A percentile compares a stretch with the other conserved stretches of the same genome.
phyloP scores from a whole-genome alignment of 2,888 invertebrate species.

The Acleris emargana region DNA sequence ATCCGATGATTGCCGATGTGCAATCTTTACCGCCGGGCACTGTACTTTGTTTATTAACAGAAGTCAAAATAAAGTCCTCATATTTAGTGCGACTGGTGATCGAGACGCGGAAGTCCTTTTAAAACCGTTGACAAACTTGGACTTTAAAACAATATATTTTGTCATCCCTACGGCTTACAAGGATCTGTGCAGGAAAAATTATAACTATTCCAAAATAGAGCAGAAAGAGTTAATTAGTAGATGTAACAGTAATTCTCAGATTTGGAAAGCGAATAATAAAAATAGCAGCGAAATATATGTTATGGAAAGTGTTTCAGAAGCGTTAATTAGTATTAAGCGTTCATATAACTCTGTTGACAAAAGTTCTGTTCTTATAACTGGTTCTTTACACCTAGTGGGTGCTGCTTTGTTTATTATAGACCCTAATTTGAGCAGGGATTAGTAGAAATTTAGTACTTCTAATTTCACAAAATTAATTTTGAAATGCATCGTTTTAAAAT shows the following conservation, averaged over 20 bases:
- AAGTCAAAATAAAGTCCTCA: slow-evolving; percentile 56
- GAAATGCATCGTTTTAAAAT: no score
- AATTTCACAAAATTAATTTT: no score
- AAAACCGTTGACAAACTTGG: slow-evolving; percentile 77
- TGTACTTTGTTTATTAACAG: slow-evolving; percentile 55
- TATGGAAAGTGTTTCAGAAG: slow-evolving; percentile 69
- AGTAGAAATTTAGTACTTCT: neutral
- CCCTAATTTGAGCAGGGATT: slow-evolving; percentile 55
- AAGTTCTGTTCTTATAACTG: slow-evolving; percentile 88
- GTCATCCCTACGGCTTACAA: slow-evolving; percentile 69
- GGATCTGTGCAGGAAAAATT: slow-evolving; percentile 56
- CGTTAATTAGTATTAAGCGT: slow-evolving; percentile 57
- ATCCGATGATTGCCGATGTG: no score
- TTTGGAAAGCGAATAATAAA: slow-evolving; percentile 75
- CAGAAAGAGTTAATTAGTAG: slow-evolving; percentile 82
- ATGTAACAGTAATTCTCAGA: slow-evolving; percentile 81
- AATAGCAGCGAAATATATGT: slow-evolving; percentile 45
- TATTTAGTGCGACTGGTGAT: slow-evolving; percentile 83
- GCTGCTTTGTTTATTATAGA: slow-evolving; percentile 85
- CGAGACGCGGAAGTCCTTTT: slow-evolving; percentile 86
- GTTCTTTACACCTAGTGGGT: slow-evolving; percentile 95
- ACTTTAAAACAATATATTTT: slow-evolving; percentile 78
- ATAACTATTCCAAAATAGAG: slow-evolving; percentile 85
- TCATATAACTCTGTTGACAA: slow-evolving; percentile 41
- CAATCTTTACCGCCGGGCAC: no score